phyloP scores from a whole-genome alignment of 2,888 invertebrate genomes.

The Heliconius ismenius region DNA sequence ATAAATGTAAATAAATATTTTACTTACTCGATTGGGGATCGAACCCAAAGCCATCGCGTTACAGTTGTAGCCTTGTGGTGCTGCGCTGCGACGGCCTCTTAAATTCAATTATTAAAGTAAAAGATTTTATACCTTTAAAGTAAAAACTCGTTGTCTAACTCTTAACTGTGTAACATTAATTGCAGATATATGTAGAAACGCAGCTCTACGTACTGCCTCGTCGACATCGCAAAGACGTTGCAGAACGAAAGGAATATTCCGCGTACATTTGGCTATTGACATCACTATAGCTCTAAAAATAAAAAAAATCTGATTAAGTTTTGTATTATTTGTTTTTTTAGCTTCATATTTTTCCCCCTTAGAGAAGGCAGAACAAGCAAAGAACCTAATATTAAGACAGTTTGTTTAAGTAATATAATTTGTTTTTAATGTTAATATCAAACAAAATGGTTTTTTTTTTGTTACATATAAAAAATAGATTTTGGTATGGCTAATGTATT shows the following conservation, averaged over 20 bases:
- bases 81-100: too few relatives aligned
- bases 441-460: too few relatives aligned
- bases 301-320: background rate
- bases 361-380: too few relatives aligned
- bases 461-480: too few relatives aligned
- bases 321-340: background rate
- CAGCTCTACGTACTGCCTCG: constrained; percentile 85
- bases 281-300: constrained; percentile 84
- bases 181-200: constrained; percentile 74
- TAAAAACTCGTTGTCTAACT: constrained; percentile 70
- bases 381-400: too few relatives aligned
- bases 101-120: background rate
- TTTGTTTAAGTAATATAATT: too few relatives aligned
- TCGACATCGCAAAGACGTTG: constrained; percentile 89
- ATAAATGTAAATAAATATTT: too few relatives aligned
- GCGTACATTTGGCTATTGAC: constrained; percentile 87
- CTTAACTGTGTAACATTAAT: constrained; percentile 74
- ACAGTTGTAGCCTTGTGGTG: too few relatives aligned
- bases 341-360: background rate
- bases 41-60: too few relatives aligned
- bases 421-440: too few relatives aligned
- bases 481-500: too few relatives aligned
- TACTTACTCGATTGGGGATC: too few relatives aligned
- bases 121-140: constrained; percentile 62
- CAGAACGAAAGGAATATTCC: constrained; percentile 86